Percentiles rank a stretch among this genome's conserved stretches.
phyloP scores from a whole-genome alignment of 2,113 vertebrate genomes.

The Zingel zingel region DNA sequence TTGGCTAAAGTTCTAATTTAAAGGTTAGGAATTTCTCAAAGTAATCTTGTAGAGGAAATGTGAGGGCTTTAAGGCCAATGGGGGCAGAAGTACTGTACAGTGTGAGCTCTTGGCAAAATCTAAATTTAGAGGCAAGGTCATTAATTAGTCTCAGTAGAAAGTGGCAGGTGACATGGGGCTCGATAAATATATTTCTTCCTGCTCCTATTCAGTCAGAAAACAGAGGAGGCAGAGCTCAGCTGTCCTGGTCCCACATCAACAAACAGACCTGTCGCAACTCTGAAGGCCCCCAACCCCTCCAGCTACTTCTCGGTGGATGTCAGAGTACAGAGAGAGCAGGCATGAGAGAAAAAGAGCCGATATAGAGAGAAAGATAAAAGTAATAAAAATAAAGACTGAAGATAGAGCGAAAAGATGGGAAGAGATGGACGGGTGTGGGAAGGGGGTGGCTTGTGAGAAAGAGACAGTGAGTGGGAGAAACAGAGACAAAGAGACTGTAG shows the following conservation, averaged over 20 bases:
- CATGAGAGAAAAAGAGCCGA: background rate
- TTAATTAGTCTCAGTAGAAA: conserved; percentile 12
- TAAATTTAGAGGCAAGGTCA: conserved; percentile 30
- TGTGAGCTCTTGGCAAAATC: conserved; percentile 3
- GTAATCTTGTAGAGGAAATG: conserved; percentile 1
- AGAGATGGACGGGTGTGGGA: conserved; percentile 52
- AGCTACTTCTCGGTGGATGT: background rate
- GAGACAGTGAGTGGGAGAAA: conserved; percentile 67
- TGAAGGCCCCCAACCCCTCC: conserved; percentile 12
- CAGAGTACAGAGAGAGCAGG: conserved; percentile 11
- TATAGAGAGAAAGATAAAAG: background rate
- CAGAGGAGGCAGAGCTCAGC: background rate
- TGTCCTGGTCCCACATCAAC: conserved; percentile 3
- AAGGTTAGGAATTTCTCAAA: conserved; percentile 3
- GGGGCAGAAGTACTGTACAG: background rate
- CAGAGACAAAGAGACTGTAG: conserved; percentile 50
- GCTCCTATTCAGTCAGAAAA: background rate
- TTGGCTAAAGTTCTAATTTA: conserved; percentile 1
- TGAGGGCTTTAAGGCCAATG: background rate
- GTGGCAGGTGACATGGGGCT: background rate
- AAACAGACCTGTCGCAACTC: conserved; percentile 14
- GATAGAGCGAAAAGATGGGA: background rate
- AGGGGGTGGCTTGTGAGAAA: conserved; percentile 44
- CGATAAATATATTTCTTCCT: background rate
- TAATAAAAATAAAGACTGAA: background rate